Percentiles rank a stretch among this genome's conserved stretches.
These are phyloP conservation scores for Microctonus hyperodae DNA, from an alignment of 2,888 invertebrate species.

Conservation along the genomic window DNA sequence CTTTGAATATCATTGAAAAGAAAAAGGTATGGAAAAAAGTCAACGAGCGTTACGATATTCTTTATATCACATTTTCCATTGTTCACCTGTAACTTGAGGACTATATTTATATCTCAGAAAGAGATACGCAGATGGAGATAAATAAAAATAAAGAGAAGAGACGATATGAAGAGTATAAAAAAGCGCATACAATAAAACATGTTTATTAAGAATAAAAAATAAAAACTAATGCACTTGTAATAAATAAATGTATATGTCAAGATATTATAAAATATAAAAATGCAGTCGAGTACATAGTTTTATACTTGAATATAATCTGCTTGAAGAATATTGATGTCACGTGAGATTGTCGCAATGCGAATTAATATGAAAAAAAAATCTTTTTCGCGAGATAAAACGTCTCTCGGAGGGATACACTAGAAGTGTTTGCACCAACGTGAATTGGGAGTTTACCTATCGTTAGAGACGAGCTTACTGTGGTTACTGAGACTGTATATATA, in stretches of 20 bases:
- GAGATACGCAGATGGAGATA: too few species aligned
- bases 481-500: background rate
- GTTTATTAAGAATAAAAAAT: background rate
- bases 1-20: background rate
- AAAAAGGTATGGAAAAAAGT: background rate
- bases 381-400: background rate
- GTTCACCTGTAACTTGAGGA: background rate
- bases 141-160: too few species aligned
- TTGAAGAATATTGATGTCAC: background rate
- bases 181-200: background rate
- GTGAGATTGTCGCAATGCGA: background rate
- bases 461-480: conserved; percentile 39
- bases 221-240: background rate
- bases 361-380: background rate
- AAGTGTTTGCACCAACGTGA: conserved; percentile 46
- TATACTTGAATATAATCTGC: background rate
- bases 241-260: background rate
- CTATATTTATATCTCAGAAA: background rate
- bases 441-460: conserved; percentile 57
- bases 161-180: background rate
- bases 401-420: conserved; percentile 25
- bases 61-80: background rate
- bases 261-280: background rate
- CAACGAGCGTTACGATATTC: too few species aligned
- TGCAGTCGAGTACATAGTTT: background rate